Conservation (phyloP, 1,140 invertebrate genomes). For the Riptortus pedestris region DNA sequence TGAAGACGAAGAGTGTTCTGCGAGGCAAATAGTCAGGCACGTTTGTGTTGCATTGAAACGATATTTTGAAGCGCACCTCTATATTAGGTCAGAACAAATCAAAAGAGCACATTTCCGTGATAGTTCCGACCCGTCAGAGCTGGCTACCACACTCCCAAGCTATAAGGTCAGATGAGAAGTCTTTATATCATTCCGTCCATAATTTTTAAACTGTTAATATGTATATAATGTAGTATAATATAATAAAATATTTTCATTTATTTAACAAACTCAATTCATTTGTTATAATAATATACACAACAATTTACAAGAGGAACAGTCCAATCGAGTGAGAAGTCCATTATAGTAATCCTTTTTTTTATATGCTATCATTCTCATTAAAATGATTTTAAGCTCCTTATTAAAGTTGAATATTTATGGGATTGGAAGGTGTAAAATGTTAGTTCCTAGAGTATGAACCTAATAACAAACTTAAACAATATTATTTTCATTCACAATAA, state of each 20-base stretch:
- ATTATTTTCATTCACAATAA: too few species aligned
- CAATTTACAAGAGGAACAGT: too few species aligned
- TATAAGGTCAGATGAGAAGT: constrained; percentile 46
- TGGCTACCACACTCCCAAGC: constrained; percentile 40
- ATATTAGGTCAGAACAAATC: constrained; percentile 70
- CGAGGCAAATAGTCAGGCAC: constrained; percentile 86
- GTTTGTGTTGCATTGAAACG: constrained; percentile 81
- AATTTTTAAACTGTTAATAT: not conserved
- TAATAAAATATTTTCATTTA: constrained; percentile 12
- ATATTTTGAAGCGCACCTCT: constrained; percentile 86
- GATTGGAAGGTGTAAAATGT: too few species aligned
- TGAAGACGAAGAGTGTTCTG: constrained; percentile 83
- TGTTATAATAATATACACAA: too few species aligned
- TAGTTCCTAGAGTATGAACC: too few species aligned
- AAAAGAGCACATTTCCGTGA: constrained; percentile 47
- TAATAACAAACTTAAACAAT: too few species aligned
- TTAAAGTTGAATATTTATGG: too few species aligned
- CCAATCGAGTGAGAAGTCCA: too few species aligned
- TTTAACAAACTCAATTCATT: too few species aligned
- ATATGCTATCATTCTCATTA: too few species aligned
- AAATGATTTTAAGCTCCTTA: too few species aligned
- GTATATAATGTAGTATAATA: constrained; percentile 3
- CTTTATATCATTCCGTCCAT: not conserved
- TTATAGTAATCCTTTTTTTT: too few species aligned
- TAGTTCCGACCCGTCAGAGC: constrained; percentile 33